Percentiles rank a stretch among this genome's conserved stretches.
phyloP scores from a whole-genome alignment of 2,113 vertebrate species.

The Danionella cerebrum region DNA sequence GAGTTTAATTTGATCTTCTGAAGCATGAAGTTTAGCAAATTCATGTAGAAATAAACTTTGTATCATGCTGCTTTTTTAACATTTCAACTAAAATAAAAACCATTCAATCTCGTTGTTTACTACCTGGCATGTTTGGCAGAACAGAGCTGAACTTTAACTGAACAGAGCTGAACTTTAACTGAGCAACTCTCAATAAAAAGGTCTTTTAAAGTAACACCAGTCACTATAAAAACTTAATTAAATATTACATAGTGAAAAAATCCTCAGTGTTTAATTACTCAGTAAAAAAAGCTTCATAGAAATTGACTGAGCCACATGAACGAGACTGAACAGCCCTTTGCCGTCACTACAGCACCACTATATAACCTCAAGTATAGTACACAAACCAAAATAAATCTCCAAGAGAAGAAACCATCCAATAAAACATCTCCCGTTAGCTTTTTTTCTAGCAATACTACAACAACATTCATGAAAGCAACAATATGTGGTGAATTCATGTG shows the following conservation, averaged over 20 bases:
- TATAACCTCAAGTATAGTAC: background rate
- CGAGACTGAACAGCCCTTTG: background rate
- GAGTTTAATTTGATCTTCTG: too few relatives aligned
- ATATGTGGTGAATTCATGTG: background rate
- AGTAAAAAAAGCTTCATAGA: background rate
- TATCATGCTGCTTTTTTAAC: too few relatives aligned
- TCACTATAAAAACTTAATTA: background rate
- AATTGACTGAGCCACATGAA: background rate
- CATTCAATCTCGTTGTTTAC: too few relatives aligned
- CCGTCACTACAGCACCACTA: background rate
- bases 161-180: background rate
- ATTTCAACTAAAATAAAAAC: too few relatives aligned
- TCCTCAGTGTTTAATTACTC: background rate
- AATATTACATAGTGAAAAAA: background rate
- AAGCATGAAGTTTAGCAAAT: too few relatives aligned
- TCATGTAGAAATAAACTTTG: too few relatives aligned
- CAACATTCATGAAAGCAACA: background rate
- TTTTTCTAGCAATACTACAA: background rate
- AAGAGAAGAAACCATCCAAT: background rate
- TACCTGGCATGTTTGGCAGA: too few relatives aligned
- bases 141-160: too few relatives aligned
- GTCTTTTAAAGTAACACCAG: background rate
- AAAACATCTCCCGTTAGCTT: background rate
- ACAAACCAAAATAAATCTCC: background rate
- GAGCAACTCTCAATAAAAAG: background rate